Percentiles rank a stretch among this genome's conserved stretches.
These are phyloP conservation scores for Rousettus madagascariensis DNA, from an alignment of 2,797 vertebrate species.

Conservation along the genomic window DNA sequence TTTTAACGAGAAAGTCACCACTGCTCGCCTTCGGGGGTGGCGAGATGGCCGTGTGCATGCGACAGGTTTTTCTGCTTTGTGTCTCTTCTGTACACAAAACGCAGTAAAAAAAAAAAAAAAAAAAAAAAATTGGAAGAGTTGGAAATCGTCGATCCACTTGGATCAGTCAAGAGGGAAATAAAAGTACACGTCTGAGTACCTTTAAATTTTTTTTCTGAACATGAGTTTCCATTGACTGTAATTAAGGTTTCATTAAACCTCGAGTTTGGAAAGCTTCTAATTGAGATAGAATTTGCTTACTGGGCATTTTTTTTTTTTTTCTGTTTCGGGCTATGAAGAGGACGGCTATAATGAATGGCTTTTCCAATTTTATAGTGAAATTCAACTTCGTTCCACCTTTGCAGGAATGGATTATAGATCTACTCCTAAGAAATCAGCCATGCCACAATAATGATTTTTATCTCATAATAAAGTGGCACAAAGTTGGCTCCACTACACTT, in stretches of 20 bases:
- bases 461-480: slow-evolving; percentile 77
- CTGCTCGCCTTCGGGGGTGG: no score
- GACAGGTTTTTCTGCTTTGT: neutral
- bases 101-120: neutral
- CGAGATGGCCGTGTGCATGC: accelerated
- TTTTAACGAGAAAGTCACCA: neutral
- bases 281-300: slow-evolving; percentile 83
- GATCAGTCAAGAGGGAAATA: slow-evolving; percentile 10
- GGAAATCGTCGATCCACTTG: neutral
- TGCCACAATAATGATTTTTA: slow-evolving; percentile 73
- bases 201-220: slow-evolving; percentile 70
- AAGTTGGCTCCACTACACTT: slow-evolving; percentile 76
- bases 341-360: slow-evolving; percentile 75
- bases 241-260: slow-evolving; percentile 83
- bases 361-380: slow-evolving; percentile 80
- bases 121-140: neutral
- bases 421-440: slow-evolving; percentile 71
- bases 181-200: slow-evolving; percentile 41
- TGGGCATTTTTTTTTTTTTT: slow-evolving; percentile 67
- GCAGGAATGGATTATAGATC: slow-evolving; percentile 71
- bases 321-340: slow-evolving; percentile 47
- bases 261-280: slow-evolving; percentile 83
- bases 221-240: slow-evolving; percentile 80
- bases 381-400: slow-evolving; percentile 81
- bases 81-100: neutral